phyloP scores from a whole-genome alignment of 2,113 vertebrate species.

The Macaca fascicularis region DNA sequence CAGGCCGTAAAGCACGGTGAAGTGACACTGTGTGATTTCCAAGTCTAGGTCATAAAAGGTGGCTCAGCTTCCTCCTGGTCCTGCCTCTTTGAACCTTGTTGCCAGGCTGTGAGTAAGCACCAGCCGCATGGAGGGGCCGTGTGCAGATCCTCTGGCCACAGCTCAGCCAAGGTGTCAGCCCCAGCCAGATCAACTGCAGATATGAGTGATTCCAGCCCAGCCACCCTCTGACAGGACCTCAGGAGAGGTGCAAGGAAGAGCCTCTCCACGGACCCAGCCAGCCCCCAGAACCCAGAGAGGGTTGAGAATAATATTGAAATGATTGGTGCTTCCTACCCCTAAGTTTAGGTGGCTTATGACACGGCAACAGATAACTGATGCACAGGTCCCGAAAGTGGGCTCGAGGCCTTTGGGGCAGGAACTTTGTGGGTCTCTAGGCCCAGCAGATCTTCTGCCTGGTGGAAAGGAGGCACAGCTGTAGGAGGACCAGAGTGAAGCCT shows the following conservation, averaged over 20 bases:
- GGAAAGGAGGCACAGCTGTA: neutral
- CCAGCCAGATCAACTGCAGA: neutral
- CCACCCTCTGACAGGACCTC: neutral
- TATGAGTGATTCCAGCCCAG: rapidly evolving
- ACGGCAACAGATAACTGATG: neutral
- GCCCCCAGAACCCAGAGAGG: rapidly evolving
- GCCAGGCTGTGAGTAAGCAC: neutral
- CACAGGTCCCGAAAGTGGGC: neutral
- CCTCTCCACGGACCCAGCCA: rapidly evolving
- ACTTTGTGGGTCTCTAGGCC: neutral
- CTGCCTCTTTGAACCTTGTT: neutral
- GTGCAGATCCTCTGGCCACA: rapidly evolving
- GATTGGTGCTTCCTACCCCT: rapidly evolving
- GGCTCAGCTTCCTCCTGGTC: neutral
- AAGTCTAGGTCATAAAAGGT: neutral
- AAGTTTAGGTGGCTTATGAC: neutral
- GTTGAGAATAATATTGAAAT: neutral
- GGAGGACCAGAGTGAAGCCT: no score
- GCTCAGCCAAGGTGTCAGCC: neutral
- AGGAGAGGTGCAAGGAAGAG: neutral
- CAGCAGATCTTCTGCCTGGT: neutral
- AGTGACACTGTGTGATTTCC: neutral
- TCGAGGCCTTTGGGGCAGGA: neutral
- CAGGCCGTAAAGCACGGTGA: rapidly evolving
- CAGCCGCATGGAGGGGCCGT: neutral